phyloP scores from a whole-genome alignment of 2,113 vertebrate species.

The Hemicordylus capensis region DNA sequence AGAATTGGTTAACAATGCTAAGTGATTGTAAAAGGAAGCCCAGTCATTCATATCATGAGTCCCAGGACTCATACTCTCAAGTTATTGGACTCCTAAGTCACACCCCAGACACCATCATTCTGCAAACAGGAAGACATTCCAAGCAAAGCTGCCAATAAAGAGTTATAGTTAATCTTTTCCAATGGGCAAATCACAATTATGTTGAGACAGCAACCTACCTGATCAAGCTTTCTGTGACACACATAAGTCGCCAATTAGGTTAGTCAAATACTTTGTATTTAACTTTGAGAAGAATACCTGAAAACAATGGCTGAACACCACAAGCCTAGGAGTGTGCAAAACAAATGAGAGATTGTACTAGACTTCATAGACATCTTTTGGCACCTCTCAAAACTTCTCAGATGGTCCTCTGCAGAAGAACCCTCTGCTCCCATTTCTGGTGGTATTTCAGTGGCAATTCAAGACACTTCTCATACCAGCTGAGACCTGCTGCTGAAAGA shows the following conservation, averaged over 20 bases:
- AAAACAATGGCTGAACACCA: not conserved
- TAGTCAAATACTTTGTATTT: not conserved
- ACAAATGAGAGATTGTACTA: not conserved
- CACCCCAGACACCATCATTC: not conserved
- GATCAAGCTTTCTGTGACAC: not conserved
- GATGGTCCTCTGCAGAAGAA: not conserved
- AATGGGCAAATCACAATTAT: not conserved
- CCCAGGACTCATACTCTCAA: not conserved
- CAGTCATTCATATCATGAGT: not conserved
- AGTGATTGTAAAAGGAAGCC: not conserved
- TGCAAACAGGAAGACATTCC: not conserved
- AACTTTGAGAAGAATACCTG: not conserved
- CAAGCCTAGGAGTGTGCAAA: not conserved
- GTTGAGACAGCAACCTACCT: not conserved
- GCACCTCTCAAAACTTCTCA: not conserved
- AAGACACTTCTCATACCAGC: not conserved
- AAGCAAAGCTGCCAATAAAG: not conserved
- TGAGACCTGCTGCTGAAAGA: not conserved
- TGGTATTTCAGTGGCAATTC: not conserved
- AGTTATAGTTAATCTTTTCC: not conserved
- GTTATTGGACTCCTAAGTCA: not conserved
- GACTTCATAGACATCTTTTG: not conserved
- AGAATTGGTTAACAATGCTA: not conserved
- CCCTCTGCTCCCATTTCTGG: not conserved
- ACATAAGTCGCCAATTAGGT: not conserved